A percentile compares a stretch with the other conserved stretches of the same genome.
Conservation (phyloP, 2,797 vertebrate genomes). For the Myotis daubentonii region DNA sequence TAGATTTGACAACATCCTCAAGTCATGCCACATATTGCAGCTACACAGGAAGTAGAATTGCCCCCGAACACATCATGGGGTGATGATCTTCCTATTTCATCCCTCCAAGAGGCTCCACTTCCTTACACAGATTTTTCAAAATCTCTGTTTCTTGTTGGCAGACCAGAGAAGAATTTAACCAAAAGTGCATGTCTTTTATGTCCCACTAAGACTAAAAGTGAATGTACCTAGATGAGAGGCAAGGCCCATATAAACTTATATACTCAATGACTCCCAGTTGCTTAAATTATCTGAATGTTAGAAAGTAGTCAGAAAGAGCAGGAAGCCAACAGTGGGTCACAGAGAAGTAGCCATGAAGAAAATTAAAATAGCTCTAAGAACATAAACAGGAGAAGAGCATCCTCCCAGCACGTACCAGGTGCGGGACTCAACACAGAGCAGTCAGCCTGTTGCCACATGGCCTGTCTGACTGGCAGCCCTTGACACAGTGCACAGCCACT, state of each 20-base stretch:
- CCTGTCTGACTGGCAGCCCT: background rate
- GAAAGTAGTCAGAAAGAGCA: slow-evolving; percentile 24
- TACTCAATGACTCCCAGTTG: background rate
- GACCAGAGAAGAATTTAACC: slow-evolving; percentile 30
- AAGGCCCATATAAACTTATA: background rate
- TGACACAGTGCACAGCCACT: background rate
- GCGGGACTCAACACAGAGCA: background rate
- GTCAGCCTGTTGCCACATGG: background rate
- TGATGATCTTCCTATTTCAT: background rate
- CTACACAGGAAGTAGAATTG: background rate
- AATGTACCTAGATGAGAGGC: background rate
- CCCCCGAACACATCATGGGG: background rate
- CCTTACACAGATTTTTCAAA: background rate
- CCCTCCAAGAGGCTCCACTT: background rate
- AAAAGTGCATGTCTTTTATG: background rate
- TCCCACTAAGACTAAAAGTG: slow-evolving; percentile 32
- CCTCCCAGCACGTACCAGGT: background rate
- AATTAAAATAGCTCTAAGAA: slow-evolving; percentile 50
- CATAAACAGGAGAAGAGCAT: background rate
- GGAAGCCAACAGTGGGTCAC: background rate
- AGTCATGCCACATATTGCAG: background rate
- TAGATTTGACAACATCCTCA: background rate
- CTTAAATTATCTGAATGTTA: slow-evolving; percentile 61
- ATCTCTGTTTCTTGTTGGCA: background rate
- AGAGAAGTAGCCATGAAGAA: slow-evolving; percentile 44